Conservation (phyloP, 1,140 invertebrate species). For the Rhopalosiphum maidis region DNA sequence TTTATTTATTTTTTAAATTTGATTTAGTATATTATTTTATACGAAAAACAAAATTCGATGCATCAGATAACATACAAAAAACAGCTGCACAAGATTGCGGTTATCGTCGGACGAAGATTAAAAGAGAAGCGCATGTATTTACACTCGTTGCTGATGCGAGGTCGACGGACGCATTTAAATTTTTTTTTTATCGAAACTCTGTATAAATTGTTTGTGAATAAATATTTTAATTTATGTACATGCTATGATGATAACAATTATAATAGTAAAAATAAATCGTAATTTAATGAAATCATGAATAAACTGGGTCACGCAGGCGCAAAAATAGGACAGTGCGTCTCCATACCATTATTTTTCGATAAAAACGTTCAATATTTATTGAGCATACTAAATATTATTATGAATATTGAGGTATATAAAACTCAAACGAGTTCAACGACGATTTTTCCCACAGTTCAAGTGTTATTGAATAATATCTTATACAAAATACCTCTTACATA, state of each 20-base stretch:
- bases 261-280: neutral
- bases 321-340: neutral
- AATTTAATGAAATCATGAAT: constrained; percentile 3
- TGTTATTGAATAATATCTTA: neutral
- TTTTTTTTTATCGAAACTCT: neutral
- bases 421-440: neutral
- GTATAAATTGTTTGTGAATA: neutral
- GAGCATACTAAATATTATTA: neutral
- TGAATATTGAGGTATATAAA: neutral
- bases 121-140: neutral
- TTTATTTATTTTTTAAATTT: neutral
- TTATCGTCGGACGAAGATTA: neutral
- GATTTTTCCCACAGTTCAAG: neutral
- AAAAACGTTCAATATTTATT: neutral
- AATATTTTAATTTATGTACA: neutral
- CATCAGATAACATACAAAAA: neutral
- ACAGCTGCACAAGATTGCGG: neutral
- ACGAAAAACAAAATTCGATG: neutral
- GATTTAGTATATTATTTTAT: neutral
- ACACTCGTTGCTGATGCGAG: neutral
- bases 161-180: neutral
- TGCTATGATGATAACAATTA: neutral
- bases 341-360: neutral
- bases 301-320: neutral
- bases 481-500: neutral